Conservation (phyloP, 1,140 invertebrate species). For the Drosophila ananassae region DNA sequence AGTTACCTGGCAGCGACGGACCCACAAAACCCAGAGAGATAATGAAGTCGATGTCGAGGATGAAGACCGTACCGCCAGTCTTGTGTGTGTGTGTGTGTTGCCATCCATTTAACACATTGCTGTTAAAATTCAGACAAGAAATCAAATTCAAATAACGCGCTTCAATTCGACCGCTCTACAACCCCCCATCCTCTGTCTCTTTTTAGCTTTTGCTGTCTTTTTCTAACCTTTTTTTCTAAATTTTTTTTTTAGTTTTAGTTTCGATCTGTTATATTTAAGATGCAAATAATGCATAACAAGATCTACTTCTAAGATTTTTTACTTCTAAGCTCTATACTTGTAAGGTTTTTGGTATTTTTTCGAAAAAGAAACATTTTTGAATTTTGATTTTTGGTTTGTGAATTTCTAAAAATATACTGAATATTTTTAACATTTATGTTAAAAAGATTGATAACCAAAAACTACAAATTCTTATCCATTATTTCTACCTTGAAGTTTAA, state of each 20-base stretch:
- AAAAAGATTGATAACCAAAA: no score
- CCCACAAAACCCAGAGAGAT: constrained; percentile 5
- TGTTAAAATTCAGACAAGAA: constrained; percentile 81
- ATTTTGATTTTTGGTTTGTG: no score
- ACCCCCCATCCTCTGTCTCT: not conserved
- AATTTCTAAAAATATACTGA: no score
- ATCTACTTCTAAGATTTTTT: no score
- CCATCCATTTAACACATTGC: constrained; percentile 79
- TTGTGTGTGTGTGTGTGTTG: constrained; percentile 58
- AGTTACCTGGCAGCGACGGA: constrained; percentile 61
- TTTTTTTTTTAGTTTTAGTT: not conserved
- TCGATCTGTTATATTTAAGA: constrained; percentile 26
- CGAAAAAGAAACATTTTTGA: no score
- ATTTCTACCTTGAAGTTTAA: no score
- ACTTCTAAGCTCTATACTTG: no score
- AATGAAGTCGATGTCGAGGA: constrained; percentile 3
- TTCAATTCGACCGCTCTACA: constrained; percentile 64
- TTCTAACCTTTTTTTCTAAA: not conserved
- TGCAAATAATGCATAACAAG: not conserved
- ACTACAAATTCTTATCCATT: no score
- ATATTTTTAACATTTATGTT: no score
- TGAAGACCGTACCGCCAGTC: constrained; percentile 35
- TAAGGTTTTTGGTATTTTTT: no score
- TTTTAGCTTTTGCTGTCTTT: not conserved
- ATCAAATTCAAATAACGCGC: constrained; percentile 81